Percentiles rank a stretch among this genome's conserved stretches.
phyloP scores from a whole-genome alignment of 2,797 vertebrate species.

The Mus spretus region DNA sequence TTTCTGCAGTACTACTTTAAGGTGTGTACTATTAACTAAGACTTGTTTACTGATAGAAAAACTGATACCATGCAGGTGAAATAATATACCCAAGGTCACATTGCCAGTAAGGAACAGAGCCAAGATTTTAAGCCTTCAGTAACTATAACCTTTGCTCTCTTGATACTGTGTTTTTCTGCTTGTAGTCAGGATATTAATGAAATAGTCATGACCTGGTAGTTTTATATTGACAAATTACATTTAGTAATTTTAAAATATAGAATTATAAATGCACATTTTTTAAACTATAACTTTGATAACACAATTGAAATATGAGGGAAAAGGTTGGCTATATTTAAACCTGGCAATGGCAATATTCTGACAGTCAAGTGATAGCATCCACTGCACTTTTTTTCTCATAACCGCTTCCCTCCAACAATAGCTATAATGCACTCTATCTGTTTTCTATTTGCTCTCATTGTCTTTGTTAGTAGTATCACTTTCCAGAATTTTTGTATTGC shows the following conservation, averaged over 20 bases:
- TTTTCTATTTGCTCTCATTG: conserved; percentile 53
- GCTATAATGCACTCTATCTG: background rate
- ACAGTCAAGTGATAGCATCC: background rate
- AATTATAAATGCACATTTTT: background rate
- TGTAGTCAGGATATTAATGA: conserved; percentile 47
- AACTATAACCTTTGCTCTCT: conserved; percentile 29
- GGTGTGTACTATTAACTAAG: background rate
- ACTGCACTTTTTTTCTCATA: conserved; percentile 1
- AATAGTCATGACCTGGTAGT: background rate
- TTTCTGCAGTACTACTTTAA: background rate
- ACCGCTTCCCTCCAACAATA: background rate
- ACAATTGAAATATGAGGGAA: conserved; percentile 12
- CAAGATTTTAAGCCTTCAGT: conserved; percentile 24
- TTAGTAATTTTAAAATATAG: background rate
- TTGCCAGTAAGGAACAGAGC: conserved; percentile 4
- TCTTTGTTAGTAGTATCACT: background rate
- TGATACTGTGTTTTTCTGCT: background rate
- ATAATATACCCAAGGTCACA: background rate
- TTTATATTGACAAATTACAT: conserved; percentile 38
- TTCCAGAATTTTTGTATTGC: conserved; percentile 22
- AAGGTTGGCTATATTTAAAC: conserved; percentile 24
- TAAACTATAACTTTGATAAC: conserved; percentile 49
- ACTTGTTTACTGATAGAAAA: conserved; percentile 16
- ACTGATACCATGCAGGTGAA: background rate
- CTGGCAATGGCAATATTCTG: background rate